Evolutionary conservation across 2,113 vertebrate species (phyloP).

Genomic region (Spea multiplicata): DNA sequence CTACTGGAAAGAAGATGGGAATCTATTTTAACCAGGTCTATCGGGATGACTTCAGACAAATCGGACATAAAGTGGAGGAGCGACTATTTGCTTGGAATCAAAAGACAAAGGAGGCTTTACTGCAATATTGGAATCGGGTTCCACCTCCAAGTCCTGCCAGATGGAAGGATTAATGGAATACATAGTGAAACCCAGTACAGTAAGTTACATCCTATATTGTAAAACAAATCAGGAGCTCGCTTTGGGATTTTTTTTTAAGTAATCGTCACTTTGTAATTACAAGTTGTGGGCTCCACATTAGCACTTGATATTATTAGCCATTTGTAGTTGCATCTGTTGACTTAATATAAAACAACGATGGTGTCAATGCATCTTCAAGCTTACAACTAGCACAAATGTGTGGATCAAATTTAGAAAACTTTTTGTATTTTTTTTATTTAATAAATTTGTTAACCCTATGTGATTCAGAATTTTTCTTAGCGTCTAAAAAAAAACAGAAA

Average conservation of each 20-base stretch:
- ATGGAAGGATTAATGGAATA: conserved; percentile 86
- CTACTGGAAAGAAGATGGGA: conserved; percentile 81
- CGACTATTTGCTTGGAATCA: conserved; percentile 96
- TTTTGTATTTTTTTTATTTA: too few species aligned
- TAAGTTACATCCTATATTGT: conserved; percentile 82
- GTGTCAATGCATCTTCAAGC: too few species aligned
- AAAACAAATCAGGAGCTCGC: conserved; percentile 47
- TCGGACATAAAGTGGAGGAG: conserved; percentile 86
- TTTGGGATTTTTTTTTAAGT: conserved; percentile 63
- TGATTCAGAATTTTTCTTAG: too few species aligned
- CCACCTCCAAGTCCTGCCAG: conserved; percentile 91
- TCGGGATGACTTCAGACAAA: conserved; percentile 83
- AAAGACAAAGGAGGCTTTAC: conserved; percentile 91
- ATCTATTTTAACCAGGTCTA: conserved; percentile 82
- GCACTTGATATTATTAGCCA: conserved; percentile 60
- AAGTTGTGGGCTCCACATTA: conserved; percentile 60
- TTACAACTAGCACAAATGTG: too few species aligned
- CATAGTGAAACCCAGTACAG: conserved; percentile 95
- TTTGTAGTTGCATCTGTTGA: conserved; percentile 55
- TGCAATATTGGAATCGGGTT: conserved; percentile 98
- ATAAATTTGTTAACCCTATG: too few species aligned
- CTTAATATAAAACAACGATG: conserved; percentile 14
- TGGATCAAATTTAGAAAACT: too few species aligned
- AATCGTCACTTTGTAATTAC: conserved; percentile 60
- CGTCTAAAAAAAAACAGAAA: too few species aligned